Evolutionary conservation across 2,888 invertebrate genomes (phyloP), one percentile per base, ranked within the genome.

Genomic region (Torymus aiolomorphi): DNA sequence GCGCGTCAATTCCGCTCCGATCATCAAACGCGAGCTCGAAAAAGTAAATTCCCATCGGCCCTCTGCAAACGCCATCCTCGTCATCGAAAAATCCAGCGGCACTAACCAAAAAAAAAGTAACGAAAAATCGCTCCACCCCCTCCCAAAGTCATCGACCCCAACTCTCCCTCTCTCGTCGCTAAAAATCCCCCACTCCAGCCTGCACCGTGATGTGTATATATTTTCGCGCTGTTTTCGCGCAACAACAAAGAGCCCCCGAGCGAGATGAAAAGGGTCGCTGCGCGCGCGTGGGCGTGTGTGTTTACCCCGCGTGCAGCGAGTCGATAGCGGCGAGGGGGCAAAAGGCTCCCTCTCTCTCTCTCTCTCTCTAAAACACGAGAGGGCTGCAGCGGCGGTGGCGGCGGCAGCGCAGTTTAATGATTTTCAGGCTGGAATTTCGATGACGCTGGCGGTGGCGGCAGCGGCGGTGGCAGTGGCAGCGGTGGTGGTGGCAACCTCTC

Each of bases 401-500:
- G 70, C 52, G 3, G 49, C 52, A 85, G 80, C 85, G 86, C 87
- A 85, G 87, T 89, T 89, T 90, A 90, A 90, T 90, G 90, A 90
- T 90, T 90, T 90, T 86, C 89, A 87, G 86, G 84, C 86, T 66
- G 88, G 88, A 89, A 89, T 89, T 90, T 89, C 87, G 88, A 89
- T 90, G 89, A 89, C 87, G 87, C 83, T 83, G 82, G 76, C 80
- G 83, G 78, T 42, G 42, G 82, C 77, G 86, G 84, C 84, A 81
- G 82, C 80, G 57, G 73, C 49, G 75, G 62, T 62, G 20, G 31
- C 66, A 59, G 74, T 66, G 72, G 62, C 16, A 59, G 78, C 70
- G 73, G 62, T 65, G 24, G 42, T 66, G 56, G 74, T 66, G 72
- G 62, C 16, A 59, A 76, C 42, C 42, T 42, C 42, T 42, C 42